Evolutionary conservation across 2,113 vertebrate genomes (phyloP).

Genomic region (Tyto alba): DNA sequence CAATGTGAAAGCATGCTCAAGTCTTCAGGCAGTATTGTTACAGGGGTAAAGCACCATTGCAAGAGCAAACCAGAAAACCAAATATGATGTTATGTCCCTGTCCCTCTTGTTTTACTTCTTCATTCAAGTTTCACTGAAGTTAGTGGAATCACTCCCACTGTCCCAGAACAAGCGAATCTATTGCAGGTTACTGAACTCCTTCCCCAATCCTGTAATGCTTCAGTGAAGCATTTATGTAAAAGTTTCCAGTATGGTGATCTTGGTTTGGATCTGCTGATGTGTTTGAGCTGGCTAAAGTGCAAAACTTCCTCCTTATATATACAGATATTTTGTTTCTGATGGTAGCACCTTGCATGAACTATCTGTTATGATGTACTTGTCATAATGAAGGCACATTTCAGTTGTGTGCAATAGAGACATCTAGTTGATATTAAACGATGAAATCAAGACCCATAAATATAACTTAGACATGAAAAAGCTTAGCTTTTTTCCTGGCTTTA

Average conservation of each 20-base stretch:
- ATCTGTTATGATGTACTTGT: neutral
- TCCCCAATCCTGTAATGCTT: neutral
- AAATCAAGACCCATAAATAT: neutral
- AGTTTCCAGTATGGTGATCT: neutral
- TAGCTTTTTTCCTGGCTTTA: neutral
- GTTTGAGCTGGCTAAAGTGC: neutral
- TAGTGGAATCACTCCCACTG: neutral
- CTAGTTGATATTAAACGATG: neutral
- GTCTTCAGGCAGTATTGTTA: neutral
- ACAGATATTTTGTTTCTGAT: neutral
- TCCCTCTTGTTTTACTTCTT: neutral
- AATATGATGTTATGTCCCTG: neutral
- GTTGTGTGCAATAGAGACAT: accelerated
- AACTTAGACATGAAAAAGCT: neutral
- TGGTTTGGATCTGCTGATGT: neutral
- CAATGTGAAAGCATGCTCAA: neutral
- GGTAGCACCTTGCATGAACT: neutral
- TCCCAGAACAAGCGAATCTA: neutral
- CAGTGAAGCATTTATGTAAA: neutral
- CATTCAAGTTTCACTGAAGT: neutral
- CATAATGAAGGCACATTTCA: neutral
- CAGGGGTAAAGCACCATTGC: neutral
- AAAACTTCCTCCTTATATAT: neutral
- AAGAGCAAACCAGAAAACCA: neutral
- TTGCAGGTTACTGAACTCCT: neutral